Evolutionary conservation across 1,140 invertebrate genomes (phyloP), one percentile per base, ranked within the genome.

Genomic region (Drosophila rufa): DNA sequence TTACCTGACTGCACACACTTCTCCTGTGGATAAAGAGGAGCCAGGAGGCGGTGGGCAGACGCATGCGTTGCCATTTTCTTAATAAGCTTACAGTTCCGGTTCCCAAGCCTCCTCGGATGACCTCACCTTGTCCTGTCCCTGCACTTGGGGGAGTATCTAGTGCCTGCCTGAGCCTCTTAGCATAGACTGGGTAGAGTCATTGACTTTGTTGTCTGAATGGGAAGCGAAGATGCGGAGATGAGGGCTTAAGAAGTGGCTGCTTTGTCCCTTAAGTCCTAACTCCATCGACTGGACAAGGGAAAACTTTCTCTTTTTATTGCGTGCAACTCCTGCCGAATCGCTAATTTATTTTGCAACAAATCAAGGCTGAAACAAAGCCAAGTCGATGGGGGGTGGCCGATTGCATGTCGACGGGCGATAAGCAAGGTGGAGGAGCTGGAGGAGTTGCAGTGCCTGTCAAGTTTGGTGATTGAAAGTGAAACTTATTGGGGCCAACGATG

Each of bases 301-400:
- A 73, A 73, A 69, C 75, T 79, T 79, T 79, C 77, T 66, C 77
- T 71, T 55, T 79, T 79, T 42, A 45, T 79, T 73, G 76, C 76
- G 76, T 73, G 77, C 47, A 36, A 36, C 25, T 43, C 19, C 59
- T 42, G 36, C 56, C 59, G 43, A 79, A 73, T 73, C 59, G 59
- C 75, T 53, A 77, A 77, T 75, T 76, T 33, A 67, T 56, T 67
- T 27, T 42, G 57, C 68, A 73, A 25, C 58, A 33, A 62, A 47
- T 40, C 47, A 53, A 74, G 55, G 47, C 47, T 40, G 27, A 53
- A 53, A 66, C 60, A 66, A 69, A 66, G 60, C 66, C 7, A 45
- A 74, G 33, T 8, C 56, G 7, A 56, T 58, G 40, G 56, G 56
- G 38, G 48, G 43, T 69, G 67, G 53, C 22, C 43, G 53, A 60